phyloP scores from a whole-genome alignment of 2,113 vertebrate species.

The Myrmecophaga tridactyla region DNA sequence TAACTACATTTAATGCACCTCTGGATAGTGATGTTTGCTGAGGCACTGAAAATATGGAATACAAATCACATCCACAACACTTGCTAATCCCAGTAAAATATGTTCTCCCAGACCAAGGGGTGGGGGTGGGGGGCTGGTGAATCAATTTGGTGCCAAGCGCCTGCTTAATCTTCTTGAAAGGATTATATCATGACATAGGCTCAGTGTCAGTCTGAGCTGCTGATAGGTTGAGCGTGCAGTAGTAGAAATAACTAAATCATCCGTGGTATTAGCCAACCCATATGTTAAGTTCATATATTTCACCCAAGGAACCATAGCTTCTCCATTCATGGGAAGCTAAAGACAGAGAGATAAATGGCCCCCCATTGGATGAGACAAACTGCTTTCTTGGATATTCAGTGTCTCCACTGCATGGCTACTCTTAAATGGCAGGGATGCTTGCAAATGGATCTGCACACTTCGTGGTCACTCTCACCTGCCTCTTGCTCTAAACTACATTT shows the following conservation, averaged over 20 bases:
- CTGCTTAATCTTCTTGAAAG: neutral
- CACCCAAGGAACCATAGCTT: neutral
- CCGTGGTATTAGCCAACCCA: neutral
- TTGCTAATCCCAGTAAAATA: neutral
- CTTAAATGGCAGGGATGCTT: neutral
- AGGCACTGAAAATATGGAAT: neutral
- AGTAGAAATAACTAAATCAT: neutral
- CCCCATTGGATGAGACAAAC: neutral
- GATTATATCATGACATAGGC: neutral
- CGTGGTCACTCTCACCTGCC: neutral
- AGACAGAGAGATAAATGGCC: neutral
- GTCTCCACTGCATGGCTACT: neutral
- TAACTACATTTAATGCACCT: neutral
- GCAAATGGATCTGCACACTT: neutral
- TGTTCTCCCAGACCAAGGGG: neutral
- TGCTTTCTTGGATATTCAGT: neutral
- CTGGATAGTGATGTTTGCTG: neutral
- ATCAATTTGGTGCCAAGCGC: neutral
- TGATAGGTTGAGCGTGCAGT: neutral
- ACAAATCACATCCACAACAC: neutral
- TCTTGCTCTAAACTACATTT: neutral
- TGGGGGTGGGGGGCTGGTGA: neutral
- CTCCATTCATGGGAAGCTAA: neutral
- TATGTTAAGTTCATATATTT: neutral
- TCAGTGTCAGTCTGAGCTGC: neutral